Conservation (phyloP, 2,797 vertebrate species). For the Megaceryle alcyon region DNA sequence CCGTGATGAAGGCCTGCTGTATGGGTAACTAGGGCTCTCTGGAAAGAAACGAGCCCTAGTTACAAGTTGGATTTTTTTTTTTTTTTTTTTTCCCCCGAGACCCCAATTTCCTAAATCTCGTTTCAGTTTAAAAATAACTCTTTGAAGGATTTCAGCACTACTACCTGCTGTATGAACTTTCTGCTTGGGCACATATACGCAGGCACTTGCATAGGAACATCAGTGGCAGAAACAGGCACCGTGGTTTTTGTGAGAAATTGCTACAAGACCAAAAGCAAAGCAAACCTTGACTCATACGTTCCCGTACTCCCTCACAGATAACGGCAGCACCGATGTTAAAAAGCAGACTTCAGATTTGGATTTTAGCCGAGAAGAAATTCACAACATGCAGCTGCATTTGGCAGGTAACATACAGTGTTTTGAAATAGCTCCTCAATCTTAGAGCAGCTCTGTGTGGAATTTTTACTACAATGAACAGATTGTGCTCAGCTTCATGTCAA, state of each 20-base stretch:
- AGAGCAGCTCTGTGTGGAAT: background rate
- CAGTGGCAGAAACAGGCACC: rapidly evolving
- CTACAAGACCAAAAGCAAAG: background rate
- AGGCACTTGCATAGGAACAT: background rate
- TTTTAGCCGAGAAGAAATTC: background rate
- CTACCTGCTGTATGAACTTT: rapidly evolving
- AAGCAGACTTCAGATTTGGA: background rate
- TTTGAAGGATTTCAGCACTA: background rate
- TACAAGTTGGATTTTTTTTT: background rate
- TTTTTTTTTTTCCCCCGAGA: background rate
- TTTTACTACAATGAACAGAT: background rate
- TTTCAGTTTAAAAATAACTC: background rate
- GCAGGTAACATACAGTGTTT: background rate
- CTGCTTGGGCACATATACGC: rapidly evolving
- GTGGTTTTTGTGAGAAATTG: background rate
- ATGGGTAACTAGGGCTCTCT: background rate
- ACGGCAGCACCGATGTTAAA: rapidly evolving
- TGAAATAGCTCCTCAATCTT: rapidly evolving
- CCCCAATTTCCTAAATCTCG: background rate
- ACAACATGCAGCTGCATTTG: background rate
- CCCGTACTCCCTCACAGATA: background rate
- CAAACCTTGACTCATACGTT: rapidly evolving
- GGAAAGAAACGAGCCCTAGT: background rate
- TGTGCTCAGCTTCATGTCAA: background rate
- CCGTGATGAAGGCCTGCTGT: background rate